phyloP scores from a whole-genome alignment of 2,888 invertebrate species.

The Xiphydria camelus region DNA sequence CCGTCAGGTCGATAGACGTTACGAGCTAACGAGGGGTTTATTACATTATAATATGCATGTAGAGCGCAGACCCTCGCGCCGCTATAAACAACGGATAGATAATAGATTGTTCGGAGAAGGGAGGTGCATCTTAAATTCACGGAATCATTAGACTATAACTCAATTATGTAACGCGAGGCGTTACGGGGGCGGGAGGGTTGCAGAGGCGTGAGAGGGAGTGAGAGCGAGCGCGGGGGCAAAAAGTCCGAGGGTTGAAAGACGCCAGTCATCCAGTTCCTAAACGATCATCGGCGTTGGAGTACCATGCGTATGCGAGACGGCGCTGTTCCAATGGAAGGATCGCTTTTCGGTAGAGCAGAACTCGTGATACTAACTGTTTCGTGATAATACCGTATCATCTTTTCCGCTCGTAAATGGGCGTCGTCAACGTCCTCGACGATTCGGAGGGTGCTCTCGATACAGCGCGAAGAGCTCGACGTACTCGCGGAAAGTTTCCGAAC shows the following conservation, averaged over 20 bases:
- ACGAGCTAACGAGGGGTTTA: conserved; percentile 14
- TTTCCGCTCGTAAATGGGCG: too few relatives aligned
- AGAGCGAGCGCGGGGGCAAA: conserved; percentile 3
- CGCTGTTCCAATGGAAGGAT: too few relatives aligned
- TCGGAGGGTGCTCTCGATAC: too few relatives aligned
- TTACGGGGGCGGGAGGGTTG: conserved; percentile 7
- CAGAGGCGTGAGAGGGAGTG: too few relatives aligned
- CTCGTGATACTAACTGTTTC: conserved; percentile 2
- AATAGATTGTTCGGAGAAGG: conserved; percentile 20
- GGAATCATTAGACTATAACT: conserved; percentile 22
- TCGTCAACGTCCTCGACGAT: too few relatives aligned
- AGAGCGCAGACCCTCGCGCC: conserved; percentile 8
- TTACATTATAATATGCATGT: conserved; percentile 18
- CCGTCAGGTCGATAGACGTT: conserved; percentile 10
- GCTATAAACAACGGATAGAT: conserved; percentile 7
- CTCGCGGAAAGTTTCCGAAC: too few relatives aligned
- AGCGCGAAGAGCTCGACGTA: too few relatives aligned
- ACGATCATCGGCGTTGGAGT: background rate
- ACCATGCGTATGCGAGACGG: too few relatives aligned
- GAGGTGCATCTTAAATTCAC: conserved; percentile 17
- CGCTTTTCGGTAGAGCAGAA: too few relatives aligned
- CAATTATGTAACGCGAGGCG: conserved; percentile 19
- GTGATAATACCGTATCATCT: background rate
- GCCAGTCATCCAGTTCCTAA: conserved; percentile 3
- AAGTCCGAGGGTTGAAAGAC: conserved; percentile 3